Evolutionary conservation across 2,797 vertebrate species (phyloP), one percentile per base, ranked within the genome.

Genomic region (Hozukius guyotensis): DNA sequence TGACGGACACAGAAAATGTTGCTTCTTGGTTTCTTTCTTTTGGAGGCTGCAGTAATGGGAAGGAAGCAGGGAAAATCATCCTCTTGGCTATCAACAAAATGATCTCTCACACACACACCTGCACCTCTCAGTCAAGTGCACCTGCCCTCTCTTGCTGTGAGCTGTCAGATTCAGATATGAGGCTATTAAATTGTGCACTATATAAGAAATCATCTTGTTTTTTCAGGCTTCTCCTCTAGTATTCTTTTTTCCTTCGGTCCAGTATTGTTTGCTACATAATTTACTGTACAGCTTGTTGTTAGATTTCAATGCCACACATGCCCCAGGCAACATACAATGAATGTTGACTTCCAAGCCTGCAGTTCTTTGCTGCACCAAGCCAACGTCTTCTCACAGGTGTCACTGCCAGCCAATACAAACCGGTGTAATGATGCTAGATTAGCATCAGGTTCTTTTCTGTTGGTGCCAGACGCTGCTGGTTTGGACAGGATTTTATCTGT

Each of bases 361-460:
- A 77, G 67, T 20, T 14, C 70, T 80, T 65, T 64, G 68, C 46
- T 56, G 49, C 55, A 70, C 29, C 27, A 18, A 78, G 67, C 75
- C 53, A 68, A 25, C 11, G 5, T 77, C 66, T 74, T 75, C 69
- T 62, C 57, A 7, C 25, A 59, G 63, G 73, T 83, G 64, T 56
- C 46, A 34, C 67, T 53, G 57, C 62, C 57, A 77, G 63, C 34
- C 27, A 24, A 24, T 46, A 25, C n/a, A 24, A 81, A 18, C 18
- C 2, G 9, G 11, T 36, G 4, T 66, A 80, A 83, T 78, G 57
- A 80, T 78, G 52, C 63, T 55, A 64, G 61, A 86, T 80, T 60
- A 72, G 53, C 62, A 57, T 78, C 22, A 31, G 38, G 60, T 42
- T 64, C 31, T 63, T 53, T 36, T 55, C 22, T 60, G 59, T 53